These are phyloP conservation scores for Pheosia gnoma DNA, from an alignment of 2,888 invertebrate genomes.

Conservation along the genomic window DNA sequence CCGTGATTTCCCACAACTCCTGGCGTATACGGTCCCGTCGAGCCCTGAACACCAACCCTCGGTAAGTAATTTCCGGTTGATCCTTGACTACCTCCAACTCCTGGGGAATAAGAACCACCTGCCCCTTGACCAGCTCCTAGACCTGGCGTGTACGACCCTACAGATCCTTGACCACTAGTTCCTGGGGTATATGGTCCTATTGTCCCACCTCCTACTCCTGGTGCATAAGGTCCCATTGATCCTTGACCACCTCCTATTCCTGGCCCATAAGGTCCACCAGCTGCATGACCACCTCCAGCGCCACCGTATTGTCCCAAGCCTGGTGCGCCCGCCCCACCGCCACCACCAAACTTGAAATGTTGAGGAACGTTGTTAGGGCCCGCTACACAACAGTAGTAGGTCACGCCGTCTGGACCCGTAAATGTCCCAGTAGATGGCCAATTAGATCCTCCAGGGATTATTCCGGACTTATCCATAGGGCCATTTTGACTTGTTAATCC, in stretches of 20 bases:
- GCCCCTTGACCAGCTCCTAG: not conserved
- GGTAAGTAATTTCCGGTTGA: not conserved
- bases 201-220: not conserved
- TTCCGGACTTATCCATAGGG: slow-evolving; percentile 14
- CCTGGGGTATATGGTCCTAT: not conserved
- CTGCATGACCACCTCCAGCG: not conserved
- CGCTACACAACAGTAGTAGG: slow-evolving; percentile 53
- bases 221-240: not conserved
- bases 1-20: not conserved
- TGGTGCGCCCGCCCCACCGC: not conserved
- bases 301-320: not conserved
- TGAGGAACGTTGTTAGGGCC: slow-evolving; percentile 42
- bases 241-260: not conserved
- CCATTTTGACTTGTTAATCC: slow-evolving; percentile 26
- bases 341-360: slow-evolving; percentile 27
- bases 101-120: not conserved
- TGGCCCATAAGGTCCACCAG: not conserved
- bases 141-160: not conserved
- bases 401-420: slow-evolving; percentile 44
- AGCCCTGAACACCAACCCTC: not conserved
- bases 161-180: not conserved
- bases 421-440: slow-evolving; percentile 44
- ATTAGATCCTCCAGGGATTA: slow-evolving; percentile 24
- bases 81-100: not conserved
- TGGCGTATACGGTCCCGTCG: not conserved